A percentile compares a stretch with the other conserved stretches of the same genome.
Evolutionary conservation across 1,140 invertebrate species (phyloP).

Genomic region (Eupristina koningsbergeri): DNA sequence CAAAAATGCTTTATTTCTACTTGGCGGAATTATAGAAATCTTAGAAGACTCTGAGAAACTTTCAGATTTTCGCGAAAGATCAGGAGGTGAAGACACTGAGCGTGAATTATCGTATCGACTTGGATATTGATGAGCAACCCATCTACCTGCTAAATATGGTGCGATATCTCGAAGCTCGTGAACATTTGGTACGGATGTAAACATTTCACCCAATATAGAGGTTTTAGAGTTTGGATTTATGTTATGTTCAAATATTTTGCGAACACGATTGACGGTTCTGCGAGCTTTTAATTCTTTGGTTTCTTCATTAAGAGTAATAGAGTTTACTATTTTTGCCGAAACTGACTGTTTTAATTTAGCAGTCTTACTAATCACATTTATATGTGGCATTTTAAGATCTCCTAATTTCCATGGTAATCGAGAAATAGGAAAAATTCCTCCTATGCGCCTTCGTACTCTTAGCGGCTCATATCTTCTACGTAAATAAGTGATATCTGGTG

Average conservation of each 20-base stretch:
- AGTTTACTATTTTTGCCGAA: constrained; percentile 61
- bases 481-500: constrained; percentile 77
- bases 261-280: constrained; percentile 78
- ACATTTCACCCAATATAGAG: constrained; percentile 84
- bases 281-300: constrained; percentile 66
- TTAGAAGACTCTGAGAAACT: constrained; percentile 44
- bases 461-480: constrained; percentile 76
- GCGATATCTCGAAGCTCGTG: constrained; percentile 84
- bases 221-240: constrained; percentile 65
- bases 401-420: constrained; percentile 78
- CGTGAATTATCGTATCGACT: constrained; percentile 78
- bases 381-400: constrained; percentile 87
- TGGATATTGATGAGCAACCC: constrained; percentile 84
- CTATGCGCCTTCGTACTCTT: constrained; percentile 71
- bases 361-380: constrained; percentile 89
- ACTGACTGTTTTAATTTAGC: constrained; percentile 78
- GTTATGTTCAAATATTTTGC: constrained; percentile 79
- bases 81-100: constrained; percentile 75
- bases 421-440: constrained; percentile 77
- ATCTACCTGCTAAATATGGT: constrained; percentile 82
- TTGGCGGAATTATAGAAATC: constrained; percentile 47
- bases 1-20: constrained; percentile 48
- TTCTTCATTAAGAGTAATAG: constrained; percentile 61
- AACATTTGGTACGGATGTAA: constrained; percentile 85
- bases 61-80: constrained; percentile 55